Evolutionary conservation across 2,888 invertebrate species (phyloP), one percentile per base, ranked within the genome.

Genomic region (Clepsis dumicolana): DNA sequence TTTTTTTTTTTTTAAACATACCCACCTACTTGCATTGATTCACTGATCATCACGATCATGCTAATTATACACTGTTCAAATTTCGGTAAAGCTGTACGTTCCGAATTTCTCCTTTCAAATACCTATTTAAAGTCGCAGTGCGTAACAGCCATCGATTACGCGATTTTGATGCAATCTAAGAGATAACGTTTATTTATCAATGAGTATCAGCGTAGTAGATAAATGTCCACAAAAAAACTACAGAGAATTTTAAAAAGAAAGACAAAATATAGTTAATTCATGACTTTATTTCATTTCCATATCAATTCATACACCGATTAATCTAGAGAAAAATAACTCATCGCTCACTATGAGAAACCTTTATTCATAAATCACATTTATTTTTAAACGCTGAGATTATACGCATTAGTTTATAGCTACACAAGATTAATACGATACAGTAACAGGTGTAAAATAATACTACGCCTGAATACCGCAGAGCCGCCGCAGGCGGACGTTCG

Each of bases 261-360:
- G 75, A 64, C 41, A 80, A 84, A 70, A 78, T 85, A 88, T 86
- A 87, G 79, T 89, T 88, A 89, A 87, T 88, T 82, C 83, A 85
- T 86, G 89, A 90, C 84, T 91, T 91, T 91, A 90, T 89, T 90
- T 85, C 81, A 82, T 86, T 86, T 86, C 78, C 83, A 85, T 86
- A 85, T 88, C 84, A 85, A 87, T 85, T 85, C 88, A 82, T 89
- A 90, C 88, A 90, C 83, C 82, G 80, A 84, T 85, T 79, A 82
- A 74, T 84, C 85, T 88, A 89, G 84, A 87, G 86, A 88, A 89
- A 88, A 88, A 86, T 85, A 82, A 83, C 82, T 81, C 78, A 82
- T 81, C 79, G 75, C 76, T 85, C 81, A 82, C 83, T 87, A 86
- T 77, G 53, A 81, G 78, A 86, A 81, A 88, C 78, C 81, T 82